Percentiles rank a stretch among this genome's conserved stretches.
Conservation (phyloP, 2,888 invertebrate species). For the Taenaris catops region DNA sequence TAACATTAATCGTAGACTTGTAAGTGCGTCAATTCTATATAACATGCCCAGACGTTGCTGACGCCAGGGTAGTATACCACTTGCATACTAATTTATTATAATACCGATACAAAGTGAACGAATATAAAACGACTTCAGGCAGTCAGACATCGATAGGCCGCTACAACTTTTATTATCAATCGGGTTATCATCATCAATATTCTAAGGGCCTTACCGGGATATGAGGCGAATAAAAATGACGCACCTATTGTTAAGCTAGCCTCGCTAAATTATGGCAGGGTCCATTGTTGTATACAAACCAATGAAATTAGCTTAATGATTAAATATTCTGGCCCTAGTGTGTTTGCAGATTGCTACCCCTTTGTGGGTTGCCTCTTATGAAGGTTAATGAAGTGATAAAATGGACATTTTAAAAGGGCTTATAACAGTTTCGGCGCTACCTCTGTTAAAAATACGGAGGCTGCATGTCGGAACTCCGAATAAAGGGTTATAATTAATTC, state of each 20-base stretch:
- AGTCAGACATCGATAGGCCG: constrained; percentile 25
- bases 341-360: too few species aligned
- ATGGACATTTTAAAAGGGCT: constrained; percentile 58
- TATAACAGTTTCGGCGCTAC: constrained; percentile 24
- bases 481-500: constrained; percentile 27
- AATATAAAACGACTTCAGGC: constrained; percentile 32
- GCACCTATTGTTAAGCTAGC: constrained; percentile 49
- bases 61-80: constrained; percentile 48
- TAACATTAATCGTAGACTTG: constrained; percentile 25
- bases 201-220: constrained; percentile 41
- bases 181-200: constrained; percentile 54
- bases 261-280: constrained; percentile 51
- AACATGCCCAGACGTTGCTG: constrained; percentile 51
- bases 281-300: too few species aligned
- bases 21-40: constrained; percentile 47
- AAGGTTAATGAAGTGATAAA: constrained; percentile 44
- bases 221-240: constrained; percentile 56
- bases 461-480: constrained; percentile 24
- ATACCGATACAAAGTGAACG: constrained; percentile 40
- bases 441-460: constrained; percentile 38
- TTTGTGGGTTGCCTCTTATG: too few species aligned
- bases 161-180: constrained; percentile 29
- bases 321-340: too few species aligned
- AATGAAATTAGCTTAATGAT: too few species aligned
- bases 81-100: constrained; percentile 63